These are phyloP conservation scores for Antedon mediterranea DNA, from an alignment of 53 echinoderm and acorn worm species.

Conservation along the genomic window DNA sequence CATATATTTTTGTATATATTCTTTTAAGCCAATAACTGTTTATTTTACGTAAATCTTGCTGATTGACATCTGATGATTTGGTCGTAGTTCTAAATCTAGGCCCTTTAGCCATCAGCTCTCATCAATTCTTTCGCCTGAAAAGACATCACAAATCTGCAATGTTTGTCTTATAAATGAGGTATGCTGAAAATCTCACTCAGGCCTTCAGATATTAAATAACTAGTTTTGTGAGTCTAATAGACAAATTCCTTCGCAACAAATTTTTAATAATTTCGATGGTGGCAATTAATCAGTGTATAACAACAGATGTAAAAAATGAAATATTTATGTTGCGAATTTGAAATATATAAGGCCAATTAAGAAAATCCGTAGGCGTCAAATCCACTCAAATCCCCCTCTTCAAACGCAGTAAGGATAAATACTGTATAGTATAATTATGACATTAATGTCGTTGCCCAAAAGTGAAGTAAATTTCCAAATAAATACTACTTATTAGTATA, in stretches of 20 bases:
- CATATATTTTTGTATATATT: background rate
- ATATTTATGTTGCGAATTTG: no score
- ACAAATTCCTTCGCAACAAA: background rate
- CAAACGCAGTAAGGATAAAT: no score
- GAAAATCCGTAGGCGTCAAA: no score
- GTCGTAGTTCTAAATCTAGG: background rate
- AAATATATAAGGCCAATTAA: no score
- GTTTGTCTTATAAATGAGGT: background rate
- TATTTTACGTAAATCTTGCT: background rate
- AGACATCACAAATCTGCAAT: background rate
- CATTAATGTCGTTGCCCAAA: no score
- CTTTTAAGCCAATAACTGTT: background rate
- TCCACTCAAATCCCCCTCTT: no score
- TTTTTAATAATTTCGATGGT: background rate
- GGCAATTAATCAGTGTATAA: background rate
- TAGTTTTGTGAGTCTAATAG: background rate
- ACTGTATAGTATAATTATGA: no score
- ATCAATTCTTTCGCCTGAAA: conserved; percentile 1
- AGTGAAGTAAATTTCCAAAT: no score
- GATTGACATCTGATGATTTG: background rate
- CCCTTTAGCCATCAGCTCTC: background rate
- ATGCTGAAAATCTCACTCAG: background rate
- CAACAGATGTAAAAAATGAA: background rate
- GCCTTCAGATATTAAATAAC: background rate
- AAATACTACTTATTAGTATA: no score